phyloP scores from a whole-genome alignment of 2,113 vertebrate species.

The Labeo catla region DNA sequence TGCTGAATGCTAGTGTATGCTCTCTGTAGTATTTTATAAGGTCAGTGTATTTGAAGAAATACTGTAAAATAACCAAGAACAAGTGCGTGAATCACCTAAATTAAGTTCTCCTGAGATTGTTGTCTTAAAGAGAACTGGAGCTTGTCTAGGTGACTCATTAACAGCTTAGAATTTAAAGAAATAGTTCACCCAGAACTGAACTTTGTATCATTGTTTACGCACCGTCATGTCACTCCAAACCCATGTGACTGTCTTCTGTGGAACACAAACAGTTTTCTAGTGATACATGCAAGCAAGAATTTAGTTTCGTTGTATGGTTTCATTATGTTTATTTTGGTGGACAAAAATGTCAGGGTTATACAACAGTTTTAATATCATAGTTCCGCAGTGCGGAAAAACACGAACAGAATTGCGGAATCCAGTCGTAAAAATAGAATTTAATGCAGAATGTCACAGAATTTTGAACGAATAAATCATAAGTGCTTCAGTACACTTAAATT shows the following conservation, averaged over 20 bases:
- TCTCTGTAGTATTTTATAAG: constrained; percentile 43
- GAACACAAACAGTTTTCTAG: too few species aligned
- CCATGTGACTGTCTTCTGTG: background rate
- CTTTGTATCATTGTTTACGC: background rate
- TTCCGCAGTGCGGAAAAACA: too few species aligned
- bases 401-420: too few species aligned
- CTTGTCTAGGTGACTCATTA: background rate
- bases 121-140: background rate
- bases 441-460: too few species aligned
- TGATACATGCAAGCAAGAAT: too few species aligned
- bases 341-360: too few species aligned
- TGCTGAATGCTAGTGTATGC: constrained; percentile 34
- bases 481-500: too few species aligned
- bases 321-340: too few species aligned
- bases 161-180: background rate
- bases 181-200: background rate
- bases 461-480: too few species aligned
- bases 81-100: background rate
- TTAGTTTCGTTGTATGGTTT: too few species aligned
- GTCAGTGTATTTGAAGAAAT: constrained; percentile 26
- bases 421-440: too few species aligned
- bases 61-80: constrained; percentile 26
- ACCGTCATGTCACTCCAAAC: background rate
- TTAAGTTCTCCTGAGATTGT: constrained; percentile 23
- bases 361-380: too few species aligned